These are phyloP conservation scores for Drosophila bocqueti DNA, from an alignment of 1,140 invertebrate species.

Conservation along the genomic window DNA sequence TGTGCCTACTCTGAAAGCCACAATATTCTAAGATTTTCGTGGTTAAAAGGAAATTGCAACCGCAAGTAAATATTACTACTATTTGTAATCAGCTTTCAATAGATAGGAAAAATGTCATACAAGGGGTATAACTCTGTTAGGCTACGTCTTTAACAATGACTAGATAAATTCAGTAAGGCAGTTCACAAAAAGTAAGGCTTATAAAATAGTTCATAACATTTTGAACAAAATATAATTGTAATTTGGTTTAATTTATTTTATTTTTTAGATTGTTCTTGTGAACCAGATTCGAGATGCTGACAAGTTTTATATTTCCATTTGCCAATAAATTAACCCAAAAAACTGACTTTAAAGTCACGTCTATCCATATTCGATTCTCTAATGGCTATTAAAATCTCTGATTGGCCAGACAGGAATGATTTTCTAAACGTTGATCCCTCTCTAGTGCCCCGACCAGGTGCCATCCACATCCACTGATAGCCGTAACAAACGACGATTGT, in stretches of 20 bases:
- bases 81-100: slow-evolving; percentile 8
- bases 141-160: too few relatives aligned
- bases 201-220: too few relatives aligned
- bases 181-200: background rate
- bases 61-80: slow-evolving; percentile 6
- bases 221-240: too few relatives aligned
- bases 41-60: slow-evolving; percentile 7
- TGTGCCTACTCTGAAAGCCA: background rate
- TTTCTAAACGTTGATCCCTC: slow-evolving; percentile 11
- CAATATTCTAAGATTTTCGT: background rate
- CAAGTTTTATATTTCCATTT: too few relatives aligned
- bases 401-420: slow-evolving; percentile 22
- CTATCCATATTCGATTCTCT: slow-evolving; percentile 2
- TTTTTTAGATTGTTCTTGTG: background rate
- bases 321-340: background rate
- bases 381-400: slow-evolving; percentile 15
- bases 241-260: background rate
- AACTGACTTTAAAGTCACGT: background rate
- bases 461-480: slow-evolving; percentile 11
- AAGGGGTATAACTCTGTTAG: background rate
- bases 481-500: slow-evolving; percentile 23
- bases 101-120: background rate
- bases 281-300: background rate
- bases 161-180: background rate
- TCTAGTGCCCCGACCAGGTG: background rate